A percentile compares a stretch with the other conserved stretches of the same genome.
Conservation (phyloP, 1,140 invertebrate genomes). For the Temnothorax nylanderi region DNA sequence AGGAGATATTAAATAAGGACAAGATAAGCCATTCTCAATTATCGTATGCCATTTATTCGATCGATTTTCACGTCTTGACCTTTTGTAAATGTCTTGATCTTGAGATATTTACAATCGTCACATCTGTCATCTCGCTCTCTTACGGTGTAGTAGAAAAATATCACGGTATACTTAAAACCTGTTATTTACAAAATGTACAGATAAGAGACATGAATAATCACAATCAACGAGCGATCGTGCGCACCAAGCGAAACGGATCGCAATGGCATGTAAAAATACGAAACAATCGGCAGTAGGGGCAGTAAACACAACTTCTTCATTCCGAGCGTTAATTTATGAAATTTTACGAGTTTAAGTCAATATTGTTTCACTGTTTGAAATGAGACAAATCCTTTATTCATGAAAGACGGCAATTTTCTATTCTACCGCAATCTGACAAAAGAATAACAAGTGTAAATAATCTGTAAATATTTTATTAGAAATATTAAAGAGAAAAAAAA, state of each 20-base stretch:
- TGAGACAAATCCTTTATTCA: not conserved
- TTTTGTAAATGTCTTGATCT: slow-evolving; percentile 54
- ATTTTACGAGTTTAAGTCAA: not conserved
- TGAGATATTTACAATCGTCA: slow-evolving; percentile 68
- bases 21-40: not conserved
- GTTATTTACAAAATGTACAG: slow-evolving; percentile 72
- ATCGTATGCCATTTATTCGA: slow-evolving; percentile 68
- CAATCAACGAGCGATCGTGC: slow-evolving; percentile 53
- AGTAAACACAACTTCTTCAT: not conserved
- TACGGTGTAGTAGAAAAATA: slow-evolving; percentile 84
- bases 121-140: slow-evolving; percentile 55
- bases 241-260: slow-evolving; percentile 57
- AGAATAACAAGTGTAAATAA: not conserved
- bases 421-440: not conserved
- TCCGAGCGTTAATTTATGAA: not conserved
- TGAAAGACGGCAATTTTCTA: not conserved
- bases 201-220: slow-evolving; percentile 38
- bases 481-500: not conserved
- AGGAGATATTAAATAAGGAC: slow-evolving; percentile 8
- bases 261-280: not conserved
- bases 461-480: not conserved
- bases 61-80: slow-evolving; percentile 21
- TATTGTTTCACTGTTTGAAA: not conserved
- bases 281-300: not conserved
- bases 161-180: slow-evolving; percentile 80